A percentile compares a stretch with the other conserved stretches of the same genome.
Evolutionary conservation across 2,888 invertebrate genomes (phyloP).

Genomic region (Drosophila flavopinicola): DNA sequence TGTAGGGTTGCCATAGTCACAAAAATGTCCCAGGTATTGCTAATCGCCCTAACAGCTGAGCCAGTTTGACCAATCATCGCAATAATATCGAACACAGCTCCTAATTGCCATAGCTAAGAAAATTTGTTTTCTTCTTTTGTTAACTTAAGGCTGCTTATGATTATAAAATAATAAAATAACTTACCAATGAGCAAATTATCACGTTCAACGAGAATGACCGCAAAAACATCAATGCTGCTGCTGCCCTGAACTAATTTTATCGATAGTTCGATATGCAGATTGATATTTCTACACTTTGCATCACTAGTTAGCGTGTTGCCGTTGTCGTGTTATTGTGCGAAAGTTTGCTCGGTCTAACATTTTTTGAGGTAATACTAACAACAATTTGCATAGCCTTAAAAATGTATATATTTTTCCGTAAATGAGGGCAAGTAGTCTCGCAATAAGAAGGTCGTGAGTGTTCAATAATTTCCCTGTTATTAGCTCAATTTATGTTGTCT

Average conservation of each 20-base stretch:
- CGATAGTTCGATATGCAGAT: conserved; percentile 14
- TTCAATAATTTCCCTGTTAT: not conserved
- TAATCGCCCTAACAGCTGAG: not conserved
- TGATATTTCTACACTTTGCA: conserved; percentile 6
- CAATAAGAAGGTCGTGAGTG: not conserved
- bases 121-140: too few relatives aligned
- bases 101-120: too few relatives aligned
- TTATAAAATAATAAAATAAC: too few relatives aligned
- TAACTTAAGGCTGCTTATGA: too few relatives aligned
- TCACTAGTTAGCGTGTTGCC: conserved; percentile 36
- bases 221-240: not conserved
- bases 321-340: conserved; percentile 47
- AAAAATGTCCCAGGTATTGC: conserved; percentile 3
- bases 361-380: conserved; percentile 33
- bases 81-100: too few relatives aligned
- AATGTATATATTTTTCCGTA: conserved; percentile 7
- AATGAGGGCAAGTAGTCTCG: conserved; percentile 6
- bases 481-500: not conserved
- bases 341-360: conserved; percentile 37
- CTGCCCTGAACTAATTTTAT: not conserved
- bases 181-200: too few relatives aligned
- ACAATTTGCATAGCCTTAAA: conserved; percentile 9
- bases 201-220: not conserved
- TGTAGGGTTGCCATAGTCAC: conserved; percentile 14
- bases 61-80: too few relatives aligned